Base-by-base conservation (phyloP, 2,113 vertebrate species). In the Misgurnus anguillicaudatus region DNA sequence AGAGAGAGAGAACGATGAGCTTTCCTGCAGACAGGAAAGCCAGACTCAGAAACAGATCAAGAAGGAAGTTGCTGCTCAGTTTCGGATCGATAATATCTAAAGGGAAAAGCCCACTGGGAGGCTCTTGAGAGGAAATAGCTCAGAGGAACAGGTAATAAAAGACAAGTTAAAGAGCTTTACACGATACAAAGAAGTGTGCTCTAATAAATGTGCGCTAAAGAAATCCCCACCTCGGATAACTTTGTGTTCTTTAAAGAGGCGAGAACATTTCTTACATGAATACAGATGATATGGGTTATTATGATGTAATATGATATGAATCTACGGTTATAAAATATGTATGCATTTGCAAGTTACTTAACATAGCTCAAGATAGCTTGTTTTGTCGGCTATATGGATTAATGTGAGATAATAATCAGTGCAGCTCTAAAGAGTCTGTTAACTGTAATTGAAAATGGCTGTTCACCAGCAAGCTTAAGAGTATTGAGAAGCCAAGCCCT, bases 101-200 rank as follows among this genome's bases (percentile, higher is more conserved):
- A 80, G 65, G 66, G 55, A n/a, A 77, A 41, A 51, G 58, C 47
- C 82, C 51, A n/a, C 61, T 67, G 82, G 74, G 82, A 72, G 57
- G 67, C 24, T 19, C 72, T 79, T 79, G 47, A 67, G 77, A 68
- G 17, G 74, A 80, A 83, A 79, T 67, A 77, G 74, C 78, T 70
- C 74, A 77, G 62, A 65, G 70, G 65, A 58, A 14, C 60, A 71
- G 60, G 65, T 68, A 73, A 67, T 72, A 66, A 57, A 77, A 67
- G 41, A 53, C 24, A 51, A 60, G 48, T 67, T 17, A 45, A 74
- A 74, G 57, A 24, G 57, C 53, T 61, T 80, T 62, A 51, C 42
- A 51, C 48, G 41, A 21, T 76, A 71, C 41, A 80, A 24, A 77
- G n/a, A 62, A 72, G 51, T n/a, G 41, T 68, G 39, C 21, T 73